Base-by-base conservation (phyloP, 1,140 invertebrate genomes). In the Pantala flavescens region DNA sequence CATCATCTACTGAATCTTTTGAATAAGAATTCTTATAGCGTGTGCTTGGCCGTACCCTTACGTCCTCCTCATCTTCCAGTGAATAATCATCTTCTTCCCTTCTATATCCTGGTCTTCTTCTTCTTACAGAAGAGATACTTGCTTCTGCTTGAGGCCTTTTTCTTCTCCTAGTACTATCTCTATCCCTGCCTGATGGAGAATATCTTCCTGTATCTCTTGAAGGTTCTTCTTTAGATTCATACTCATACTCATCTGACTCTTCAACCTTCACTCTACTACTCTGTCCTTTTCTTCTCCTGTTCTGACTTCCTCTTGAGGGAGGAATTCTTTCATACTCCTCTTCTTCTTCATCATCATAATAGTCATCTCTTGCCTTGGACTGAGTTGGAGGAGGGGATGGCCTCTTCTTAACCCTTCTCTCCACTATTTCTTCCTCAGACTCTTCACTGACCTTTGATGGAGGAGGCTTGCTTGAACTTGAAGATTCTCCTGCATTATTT, bases 401-500 rank as follows among this genome's bases (percentile, higher is more conserved):
- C n/a, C 49, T 63, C n/a, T 63, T 63, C 49, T 63, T 63, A 1
- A 21, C n/a, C 12, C 49, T 16, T 49, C 76, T 78, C 70, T 78
- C 79, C 74, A 78, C 77, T 23, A 81, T 79, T 73, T 82, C 80
- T 70, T 78, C 78, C 19, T 79, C 74, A 75, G 80, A 77, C 7
- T 79, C 78, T 12, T 76, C 24, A 71, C 74, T 77, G 24, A 77
- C 73, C 79, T 73, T 73, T 76, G 77, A 76, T 24, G 72, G 75
- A 73, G 77, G 76, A 43, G 76, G 72, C 28, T 74, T 77, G 78
- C 79, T 75, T 81, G 80, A 0, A 78, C 77, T 43, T 73, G 73
- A 55, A 75, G 36, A 55, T 83, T 81, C 36, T 85, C 83, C 74
- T 84, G 71, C 0, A 49, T 73, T 28, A 12, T 77, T 23, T 76